Evolutionary conservation across 2,888 invertebrate genomes (phyloP).

Genomic region (Elaeidobius kamerunicus): DNA sequence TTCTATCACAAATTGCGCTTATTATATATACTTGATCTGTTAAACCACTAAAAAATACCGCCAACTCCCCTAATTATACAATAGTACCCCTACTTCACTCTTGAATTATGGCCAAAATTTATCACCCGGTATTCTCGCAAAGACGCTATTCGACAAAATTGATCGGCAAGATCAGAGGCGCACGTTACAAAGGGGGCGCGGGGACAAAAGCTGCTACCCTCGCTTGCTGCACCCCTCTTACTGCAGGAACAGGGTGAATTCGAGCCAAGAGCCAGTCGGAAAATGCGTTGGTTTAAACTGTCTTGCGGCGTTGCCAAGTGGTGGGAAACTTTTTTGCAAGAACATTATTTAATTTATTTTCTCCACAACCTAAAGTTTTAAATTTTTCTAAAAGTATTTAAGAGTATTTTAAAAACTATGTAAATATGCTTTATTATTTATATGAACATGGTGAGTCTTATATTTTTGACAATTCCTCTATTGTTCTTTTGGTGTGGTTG

Average conservation of each 20-base stretch:
- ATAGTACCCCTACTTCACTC: constrained; percentile 10
- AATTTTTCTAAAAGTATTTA: too few relatives aligned
- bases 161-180: constrained; percentile 26
- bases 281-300: constrained; percentile 4
- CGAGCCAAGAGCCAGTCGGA: constrained; percentile 9
- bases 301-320: constrained; percentile 7
- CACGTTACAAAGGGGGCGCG: constrained; percentile 26
- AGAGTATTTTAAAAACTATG: too few relatives aligned
- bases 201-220: constrained; percentile 50
- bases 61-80: constrained; percentile 8
- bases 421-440: too few relatives aligned
- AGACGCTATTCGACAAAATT: constrained; percentile 25
- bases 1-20: constrained; percentile 9
- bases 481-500: too few relatives aligned
- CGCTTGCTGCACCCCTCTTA: constrained; percentile 49
- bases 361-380: too few relatives aligned
- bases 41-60: constrained; percentile 3
- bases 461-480: too few relatives aligned
- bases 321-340: too few relatives aligned
- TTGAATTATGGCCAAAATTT: constrained; percentile 14
- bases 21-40: constrained; percentile 4
- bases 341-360: too few relatives aligned
- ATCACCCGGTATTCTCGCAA: constrained; percentile 18
- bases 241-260: constrained; percentile 38
- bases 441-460: too few relatives aligned